Evolutionary conservation across 2,113 vertebrate species (phyloP).

Genomic region (Cettia cetti): DNA sequence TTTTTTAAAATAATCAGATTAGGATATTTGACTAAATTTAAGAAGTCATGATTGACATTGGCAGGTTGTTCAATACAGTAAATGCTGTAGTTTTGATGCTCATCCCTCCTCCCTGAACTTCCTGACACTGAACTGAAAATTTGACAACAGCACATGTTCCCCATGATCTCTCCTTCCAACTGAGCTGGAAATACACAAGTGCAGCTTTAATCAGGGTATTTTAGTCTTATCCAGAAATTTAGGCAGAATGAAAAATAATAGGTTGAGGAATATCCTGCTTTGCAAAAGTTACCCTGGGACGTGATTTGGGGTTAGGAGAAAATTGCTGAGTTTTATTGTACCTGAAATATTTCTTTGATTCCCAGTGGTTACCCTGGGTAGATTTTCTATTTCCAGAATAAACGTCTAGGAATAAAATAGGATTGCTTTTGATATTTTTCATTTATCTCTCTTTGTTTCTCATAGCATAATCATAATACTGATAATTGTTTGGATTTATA

Average conservation of each 20-base stretch:
- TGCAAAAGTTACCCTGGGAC: background rate
- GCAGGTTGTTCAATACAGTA: background rate
- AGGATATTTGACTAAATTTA: background rate
- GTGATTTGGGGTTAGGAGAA: constrained; percentile 18
- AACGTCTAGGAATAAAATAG: background rate
- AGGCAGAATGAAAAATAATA: constrained; percentile 14
- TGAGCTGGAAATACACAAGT: background rate
- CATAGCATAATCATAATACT: background rate
- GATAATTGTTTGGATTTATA: background rate
- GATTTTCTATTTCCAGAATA: background rate
- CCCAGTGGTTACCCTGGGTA: background rate
- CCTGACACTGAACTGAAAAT: background rate
- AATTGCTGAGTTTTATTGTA: background rate
- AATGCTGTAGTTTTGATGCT: background rate
- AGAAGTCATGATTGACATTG: background rate
- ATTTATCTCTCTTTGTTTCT: background rate
- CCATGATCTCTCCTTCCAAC: background rate
- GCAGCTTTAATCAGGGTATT: background rate
- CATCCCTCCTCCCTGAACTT: background rate
- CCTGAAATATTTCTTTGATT: background rate
- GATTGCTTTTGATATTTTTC: background rate
- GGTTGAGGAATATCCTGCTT: background rate
- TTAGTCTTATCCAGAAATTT: background rate
- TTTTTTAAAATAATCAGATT: background rate
- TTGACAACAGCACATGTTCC: background rate